These are phyloP conservation scores for Decapterus maruadsi DNA, from an alignment of 2,797 vertebrate genomes.

Conservation along the genomic window DNA sequence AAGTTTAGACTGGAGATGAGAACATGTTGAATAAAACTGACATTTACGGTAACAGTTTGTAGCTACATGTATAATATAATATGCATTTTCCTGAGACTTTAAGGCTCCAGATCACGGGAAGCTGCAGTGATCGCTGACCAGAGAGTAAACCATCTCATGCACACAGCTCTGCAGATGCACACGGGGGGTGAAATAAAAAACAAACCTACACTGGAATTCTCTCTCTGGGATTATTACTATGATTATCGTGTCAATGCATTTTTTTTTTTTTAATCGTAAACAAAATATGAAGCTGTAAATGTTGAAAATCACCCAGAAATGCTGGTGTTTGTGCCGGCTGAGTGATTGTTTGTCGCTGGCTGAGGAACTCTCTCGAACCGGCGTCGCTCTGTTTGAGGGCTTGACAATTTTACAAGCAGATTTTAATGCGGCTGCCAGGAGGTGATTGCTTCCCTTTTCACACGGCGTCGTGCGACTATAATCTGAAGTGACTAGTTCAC, in stretches of 20 bases:
- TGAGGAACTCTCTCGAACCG: slow-evolving; percentile 45
- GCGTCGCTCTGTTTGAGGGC: slow-evolving; percentile 41
- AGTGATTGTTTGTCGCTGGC: slow-evolving; percentile 55
- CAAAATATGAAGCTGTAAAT: slow-evolving; percentile 34
- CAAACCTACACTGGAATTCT: slow-evolving; percentile 21
- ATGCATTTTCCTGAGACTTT: neutral
- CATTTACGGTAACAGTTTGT: too few species aligned
- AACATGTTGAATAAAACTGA: too few species aligned
- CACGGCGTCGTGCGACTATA: slow-evolving; percentile 44
- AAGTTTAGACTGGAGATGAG: too few species aligned
- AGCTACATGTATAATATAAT: neutral
- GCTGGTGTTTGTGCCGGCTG: slow-evolving; percentile 45
- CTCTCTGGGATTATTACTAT: slow-evolving; percentile 54
- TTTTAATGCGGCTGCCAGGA: slow-evolving; percentile 69
- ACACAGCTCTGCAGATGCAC: slow-evolving; percentile 2
- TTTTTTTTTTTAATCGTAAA: slow-evolving; percentile 15
- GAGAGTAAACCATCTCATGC: slow-evolving; percentile 33
- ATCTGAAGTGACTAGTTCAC: slow-evolving; percentile 71
- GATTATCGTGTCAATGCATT: slow-evolving; percentile 47
- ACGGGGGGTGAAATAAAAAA: too few species aligned
- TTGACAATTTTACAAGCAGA: slow-evolving; percentile 71
- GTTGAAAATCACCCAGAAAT: slow-evolving; percentile 40
- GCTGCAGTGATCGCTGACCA: slow-evolving; percentile 27
- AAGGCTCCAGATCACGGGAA: slow-evolving; percentile 4
- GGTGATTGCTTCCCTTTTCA: slow-evolving; percentile 63